Conservation (phyloP, 1,140 invertebrate genomes). For the Lepidostoma basale region DNA sequence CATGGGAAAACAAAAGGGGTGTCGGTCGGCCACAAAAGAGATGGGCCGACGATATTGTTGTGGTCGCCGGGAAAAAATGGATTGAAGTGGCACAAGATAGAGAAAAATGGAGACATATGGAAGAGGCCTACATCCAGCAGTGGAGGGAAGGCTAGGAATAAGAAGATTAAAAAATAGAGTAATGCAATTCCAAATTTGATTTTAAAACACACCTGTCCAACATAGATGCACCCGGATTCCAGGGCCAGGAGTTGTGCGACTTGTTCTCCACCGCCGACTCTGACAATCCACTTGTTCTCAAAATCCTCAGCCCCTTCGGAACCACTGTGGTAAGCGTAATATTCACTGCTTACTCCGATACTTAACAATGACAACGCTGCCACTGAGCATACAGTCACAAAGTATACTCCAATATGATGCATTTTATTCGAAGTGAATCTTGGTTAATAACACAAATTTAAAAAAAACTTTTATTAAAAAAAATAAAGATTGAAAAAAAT, state of each 20-base stretch:
- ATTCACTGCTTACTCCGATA: constrained; percentile 11
- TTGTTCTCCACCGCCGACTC: constrained; percentile 60
- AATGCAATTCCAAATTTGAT: too few relatives aligned
- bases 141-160: too few relatives aligned
- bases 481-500: background rate
- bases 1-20: too few relatives aligned
- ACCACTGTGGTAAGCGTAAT: constrained; percentile 49
- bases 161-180: too few relatives aligned
- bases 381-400: background rate
- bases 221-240: constrained; percentile 60
- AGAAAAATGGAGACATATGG: too few relatives aligned
- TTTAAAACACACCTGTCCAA: constrained; percentile 61
- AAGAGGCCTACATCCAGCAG: too few relatives aligned
- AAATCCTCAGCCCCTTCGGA: constrained; percentile 51
- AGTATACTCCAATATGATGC: background rate
- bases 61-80: too few relatives aligned
- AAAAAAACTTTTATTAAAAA: background rate
- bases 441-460: background rate
- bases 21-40: too few relatives aligned
- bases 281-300: constrained; percentile 66
- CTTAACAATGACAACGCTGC: too few relatives aligned
- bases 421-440: background rate
- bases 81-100: too few relatives aligned
- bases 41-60: too few relatives aligned
- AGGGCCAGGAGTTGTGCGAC: constrained; percentile 61